Base-by-base conservation (phyloP, 2,888 invertebrate genomes). In the Herminia tarsipennalis region DNA sequence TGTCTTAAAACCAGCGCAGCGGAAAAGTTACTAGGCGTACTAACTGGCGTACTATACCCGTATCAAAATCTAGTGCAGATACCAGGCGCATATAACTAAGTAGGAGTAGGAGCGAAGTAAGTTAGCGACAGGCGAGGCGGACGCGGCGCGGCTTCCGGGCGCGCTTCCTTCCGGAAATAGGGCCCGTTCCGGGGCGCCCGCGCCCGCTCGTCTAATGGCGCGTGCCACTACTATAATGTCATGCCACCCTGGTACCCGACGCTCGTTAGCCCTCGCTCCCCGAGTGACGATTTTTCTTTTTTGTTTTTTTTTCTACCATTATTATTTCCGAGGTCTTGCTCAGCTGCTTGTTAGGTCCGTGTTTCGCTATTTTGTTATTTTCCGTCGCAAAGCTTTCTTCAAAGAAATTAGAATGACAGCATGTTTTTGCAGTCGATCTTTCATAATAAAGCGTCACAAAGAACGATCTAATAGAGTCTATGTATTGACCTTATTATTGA, bases 121-220 rank as follows among this genome's bases (percentile, higher is more conserved):
- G 67, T 78, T 73, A 66, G 77, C 69, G 77, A 72, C 76, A 67
- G 72, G 71, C 73, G 70, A 67, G 75, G 80, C 83, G 83, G 83
- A 79, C 78, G 81, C 76, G 82, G 80, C 74, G 79, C 70, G 78
- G 83, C 86, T 83, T 86, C 87, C 88, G 82, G 82, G 75, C 73
- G 74, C 73, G 78, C 83, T 88, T 89, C 89, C 88, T 82, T 78
- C 76, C 88, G 90, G 90, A 90, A 89, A 90, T 90, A 88, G 89
- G 87, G 86, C 86, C 86, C 86, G 83, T 86, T 88, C 86, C 88
- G 85, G 79, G 56, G 67, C 66, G 60, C 67, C 38, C 45, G 50
- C 50, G 66, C 63, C 79, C 62, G 53, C 73, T 66, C 61, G 64
- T 70, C 73, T 80, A 81, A 80, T 80, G 81, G 76, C 72, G 77